Conservation (phyloP, 2,113 vertebrate species). For the Petaurus breviceps region DNA sequence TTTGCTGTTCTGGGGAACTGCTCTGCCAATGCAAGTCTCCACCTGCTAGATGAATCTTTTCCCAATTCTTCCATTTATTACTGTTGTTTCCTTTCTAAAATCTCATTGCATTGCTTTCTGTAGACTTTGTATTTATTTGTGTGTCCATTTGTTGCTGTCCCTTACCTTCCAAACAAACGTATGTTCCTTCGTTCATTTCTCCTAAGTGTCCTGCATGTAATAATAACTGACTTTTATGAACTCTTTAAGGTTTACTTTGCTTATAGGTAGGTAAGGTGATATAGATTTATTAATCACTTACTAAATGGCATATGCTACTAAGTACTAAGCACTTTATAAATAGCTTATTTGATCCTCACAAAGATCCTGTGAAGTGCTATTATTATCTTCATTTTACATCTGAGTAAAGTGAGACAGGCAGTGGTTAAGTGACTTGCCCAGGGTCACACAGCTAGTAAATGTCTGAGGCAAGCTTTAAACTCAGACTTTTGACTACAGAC, state of each 20-base stretch:
- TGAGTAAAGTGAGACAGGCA: neutral
- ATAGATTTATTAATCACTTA: neutral
- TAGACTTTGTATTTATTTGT: neutral
- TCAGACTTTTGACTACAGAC: neutral
- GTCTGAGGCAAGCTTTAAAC: neutral
- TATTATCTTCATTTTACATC: neutral
- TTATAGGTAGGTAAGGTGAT: neutral
- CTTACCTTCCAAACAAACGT: neutral
- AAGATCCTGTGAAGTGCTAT: neutral
- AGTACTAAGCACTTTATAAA: neutral
- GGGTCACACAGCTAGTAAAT: neutral
- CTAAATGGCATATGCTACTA: neutral
- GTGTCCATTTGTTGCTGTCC: neutral
- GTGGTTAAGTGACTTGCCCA: neutral
- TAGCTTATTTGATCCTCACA: neutral
- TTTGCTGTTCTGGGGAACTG: neutral
- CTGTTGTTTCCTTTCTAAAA: neutral
- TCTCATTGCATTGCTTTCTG: neutral
- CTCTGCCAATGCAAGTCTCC: neutral
- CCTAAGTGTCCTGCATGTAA: neutral
- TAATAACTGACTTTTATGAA: neutral
- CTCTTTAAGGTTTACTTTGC: neutral
- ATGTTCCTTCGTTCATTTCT: neutral
- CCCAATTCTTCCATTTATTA: neutral
- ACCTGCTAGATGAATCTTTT: neutral